These are phyloP conservation scores for Trissolcus japonicus DNA, from an alignment of 2,888 invertebrate genomes.

Conservation along the genomic window DNA sequence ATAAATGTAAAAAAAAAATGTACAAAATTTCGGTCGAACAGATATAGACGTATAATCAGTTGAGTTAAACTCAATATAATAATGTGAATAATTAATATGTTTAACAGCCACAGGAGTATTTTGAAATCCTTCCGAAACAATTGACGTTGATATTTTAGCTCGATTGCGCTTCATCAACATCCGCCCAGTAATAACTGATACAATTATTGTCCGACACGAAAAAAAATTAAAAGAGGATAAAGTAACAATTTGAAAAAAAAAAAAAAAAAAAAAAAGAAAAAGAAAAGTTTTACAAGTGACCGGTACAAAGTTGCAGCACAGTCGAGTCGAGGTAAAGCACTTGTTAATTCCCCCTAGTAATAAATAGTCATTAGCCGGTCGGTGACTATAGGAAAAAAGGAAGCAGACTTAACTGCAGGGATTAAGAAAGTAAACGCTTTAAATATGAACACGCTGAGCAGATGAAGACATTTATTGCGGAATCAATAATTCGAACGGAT, in stretches of 20 bases:
- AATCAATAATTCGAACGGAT: slow-evolving; percentile 14
- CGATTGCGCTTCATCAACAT: no score
- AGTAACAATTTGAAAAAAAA: no score
- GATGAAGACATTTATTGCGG: slow-evolving; percentile 21
- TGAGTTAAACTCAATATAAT: no score
- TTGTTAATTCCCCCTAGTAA: slow-evolving; percentile 46
- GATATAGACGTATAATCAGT: no score
- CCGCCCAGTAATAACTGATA: slow-evolving; percentile 3
- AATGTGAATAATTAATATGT: no score
- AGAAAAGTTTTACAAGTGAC: slow-evolving; percentile 21
- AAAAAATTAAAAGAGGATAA: neutral
- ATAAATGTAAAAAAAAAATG: no score
- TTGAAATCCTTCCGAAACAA: no score
- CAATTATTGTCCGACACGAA: neutral
- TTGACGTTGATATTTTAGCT: no score
- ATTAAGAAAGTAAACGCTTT: slow-evolving; percentile 35
- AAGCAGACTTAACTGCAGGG: slow-evolving; percentile 15
- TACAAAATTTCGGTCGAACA: no score
- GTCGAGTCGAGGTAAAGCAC: slow-evolving; percentile 29
- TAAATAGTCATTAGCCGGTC: slow-evolving; percentile 52
- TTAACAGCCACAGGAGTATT: no score
- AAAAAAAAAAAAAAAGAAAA: no score
- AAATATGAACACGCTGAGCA: slow-evolving; percentile 25
- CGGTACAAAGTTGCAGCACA: slow-evolving; percentile 26
- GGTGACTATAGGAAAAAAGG: slow-evolving; percentile 16